Base-by-base conservation (phyloP, 2,888 invertebrate species). In the Oscheius sp. region DNA sequence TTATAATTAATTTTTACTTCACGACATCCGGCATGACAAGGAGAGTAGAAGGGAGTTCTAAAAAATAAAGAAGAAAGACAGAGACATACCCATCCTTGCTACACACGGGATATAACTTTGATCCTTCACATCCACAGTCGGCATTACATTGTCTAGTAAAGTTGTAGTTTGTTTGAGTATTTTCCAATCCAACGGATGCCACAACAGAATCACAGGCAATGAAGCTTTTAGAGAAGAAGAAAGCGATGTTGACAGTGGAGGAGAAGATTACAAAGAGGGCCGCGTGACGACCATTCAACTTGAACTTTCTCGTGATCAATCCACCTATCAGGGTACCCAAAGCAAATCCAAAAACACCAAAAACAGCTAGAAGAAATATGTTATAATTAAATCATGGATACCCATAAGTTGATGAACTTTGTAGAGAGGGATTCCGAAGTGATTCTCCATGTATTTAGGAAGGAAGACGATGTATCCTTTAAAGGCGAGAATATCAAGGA, bases 91-190 rank as follows among this genome's bases (percentile, higher is more conserved):
- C 83, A 9, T 79, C 71, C 17, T 51, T 41, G 67, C 83, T 85
- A 74, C 87, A 87, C 1, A 87, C 83, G 9, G 87, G 87, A 68
- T 86, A 87, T 30, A 86, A 78, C 6, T 81, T 82, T 20, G 81
- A 76, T 3, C 82, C 80, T 5, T 83, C 80, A 71, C 87, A 87
- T 0, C 77, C 78, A 68, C 87, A 87, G 38, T 83, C 83, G 0
- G 67, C 36, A 72, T 87, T 87, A 73, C 87, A 87, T 4, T 70
- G 44, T 1, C 61, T 36, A 2, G 80, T 84, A 69, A 84, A 83
- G 54, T 84, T 85, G 70, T 83, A 82, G 62, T 79, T 73, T 14
- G 72, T 71, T 26, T 65, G 57, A 30, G 78, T 61, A 44, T 73
- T 74, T 41, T 72, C 67, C 2, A 65, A 22, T 9, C 80, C 83